These are phyloP conservation scores for Rhizoglyphus robini DNA, from an alignment of 1,140 invertebrate genomes.

Conservation along the genomic window DNA sequence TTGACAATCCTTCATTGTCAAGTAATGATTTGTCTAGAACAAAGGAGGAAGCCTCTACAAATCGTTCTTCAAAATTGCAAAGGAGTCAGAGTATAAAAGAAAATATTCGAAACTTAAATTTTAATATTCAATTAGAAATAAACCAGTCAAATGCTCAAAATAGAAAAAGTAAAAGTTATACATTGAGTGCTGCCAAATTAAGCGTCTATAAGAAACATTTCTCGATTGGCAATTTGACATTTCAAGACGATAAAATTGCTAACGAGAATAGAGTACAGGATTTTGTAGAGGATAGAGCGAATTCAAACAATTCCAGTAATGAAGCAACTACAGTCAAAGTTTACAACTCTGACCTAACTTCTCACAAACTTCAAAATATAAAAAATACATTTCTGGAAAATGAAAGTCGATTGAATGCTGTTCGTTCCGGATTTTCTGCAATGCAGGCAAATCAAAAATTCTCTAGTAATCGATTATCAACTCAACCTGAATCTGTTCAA, in stretches of 20 bases:
- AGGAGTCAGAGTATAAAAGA: constrained; percentile 22
- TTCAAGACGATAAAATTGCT: neutral
- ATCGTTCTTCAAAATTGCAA: neutral
- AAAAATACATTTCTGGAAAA: too few relatives aligned
- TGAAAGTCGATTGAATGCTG: too few relatives aligned
- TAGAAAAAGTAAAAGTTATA: constrained; percentile 6
- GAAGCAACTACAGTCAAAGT: too few relatives aligned
- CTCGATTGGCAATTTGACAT: neutral
- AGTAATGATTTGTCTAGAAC: neutral
- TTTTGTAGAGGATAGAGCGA: too few relatives aligned
- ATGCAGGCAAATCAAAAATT: too few relatives aligned
- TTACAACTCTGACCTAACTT: too few relatives aligned
- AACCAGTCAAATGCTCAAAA: neutral
- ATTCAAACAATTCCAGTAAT: too few relatives aligned
- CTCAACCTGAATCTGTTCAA: too few relatives aligned
- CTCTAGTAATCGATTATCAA: too few relatives aligned
- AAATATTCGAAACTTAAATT: constrained; percentile 13
- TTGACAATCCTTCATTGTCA: constrained; percentile 31
- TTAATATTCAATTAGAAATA: constrained; percentile 10
- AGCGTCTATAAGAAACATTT: constrained; percentile 14
- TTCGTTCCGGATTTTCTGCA: too few relatives aligned
- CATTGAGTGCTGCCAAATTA: constrained; percentile 12
- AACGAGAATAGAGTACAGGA: neutral
- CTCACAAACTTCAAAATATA: too few relatives aligned
- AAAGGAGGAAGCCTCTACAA: neutral